Base-by-base conservation (phyloP, 2,797 vertebrate genomes). In the Poeciliopsis infans region DNA sequence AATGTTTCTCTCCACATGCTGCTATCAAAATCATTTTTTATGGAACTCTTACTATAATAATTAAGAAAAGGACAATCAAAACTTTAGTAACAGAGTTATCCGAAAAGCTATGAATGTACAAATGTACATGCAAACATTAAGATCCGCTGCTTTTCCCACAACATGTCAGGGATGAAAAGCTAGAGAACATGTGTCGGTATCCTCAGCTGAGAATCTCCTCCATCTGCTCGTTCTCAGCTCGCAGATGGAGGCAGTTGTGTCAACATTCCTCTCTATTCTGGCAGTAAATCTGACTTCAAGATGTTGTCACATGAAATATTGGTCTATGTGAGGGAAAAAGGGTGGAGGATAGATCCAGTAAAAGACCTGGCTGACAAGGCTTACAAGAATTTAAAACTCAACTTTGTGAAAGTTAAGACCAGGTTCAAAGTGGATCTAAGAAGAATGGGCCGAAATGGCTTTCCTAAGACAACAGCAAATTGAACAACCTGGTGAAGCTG, bases 171-270 rank as follows among this genome's bases (percentile, higher is more conserved):
- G 86, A 92, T 91, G 84, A 85, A 86, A 82, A 83, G 82, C 77
- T 69, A 64, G 72, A 68, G 83, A 91, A 87, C 89, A 90, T 85
- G 90, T 89, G 86, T 82, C 81, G 84, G 66, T 78, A 72, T 43
- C 72, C 85, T 91, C 87, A 86, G 86, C 83, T 86, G 84, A 85
- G 90, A 83, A 79, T 75, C 86, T 79, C 41, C 86, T 86, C 86
- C 86, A 85, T 92, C 83, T 91, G 91, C 3, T 59, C 55, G 8
- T 53, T 53, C 51, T 53, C 51, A 10, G 51, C 51, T 53, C 51
- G 23, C 51, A 93, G 86, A 92, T 91, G 86, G 89, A 89, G 88
- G 81, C 89, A 86, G 88, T 90, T 87, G 90, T 91, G 91, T 92
- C 83, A 88, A 88, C 88, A 92, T 92, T 91, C 83, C 79, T 88